These are phyloP conservation scores for Drosophila guanche DNA, from an alignment of 1,140 invertebrate species.

Conservation along the genomic window DNA sequence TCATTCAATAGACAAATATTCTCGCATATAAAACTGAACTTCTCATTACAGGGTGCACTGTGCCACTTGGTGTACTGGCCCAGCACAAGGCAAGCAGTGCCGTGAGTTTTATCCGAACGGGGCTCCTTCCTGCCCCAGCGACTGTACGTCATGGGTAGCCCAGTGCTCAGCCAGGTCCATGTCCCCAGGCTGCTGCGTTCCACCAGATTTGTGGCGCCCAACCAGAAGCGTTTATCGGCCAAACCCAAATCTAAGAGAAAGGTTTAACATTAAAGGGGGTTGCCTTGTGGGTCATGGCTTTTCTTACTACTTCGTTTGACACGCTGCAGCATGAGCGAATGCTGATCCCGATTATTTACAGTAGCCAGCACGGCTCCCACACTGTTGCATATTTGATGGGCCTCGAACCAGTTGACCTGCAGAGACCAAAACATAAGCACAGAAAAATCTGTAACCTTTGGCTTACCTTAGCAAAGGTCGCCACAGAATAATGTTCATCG, in stretches of 20 bases:
- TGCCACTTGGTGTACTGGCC: constrained; percentile 40
- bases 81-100: constrained; percentile 39
- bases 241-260: constrained; percentile 16
- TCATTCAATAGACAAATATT: constrained; percentile 20
- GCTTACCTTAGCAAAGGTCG: constrained; percentile 36
- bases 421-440: background rate
- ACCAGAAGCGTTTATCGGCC: constrained; percentile 46
- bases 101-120: background rate
- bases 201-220: constrained; percentile 53
- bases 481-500: constrained; percentile 38
- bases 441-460: background rate
- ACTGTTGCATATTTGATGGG: constrained; percentile 46
- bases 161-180: constrained; percentile 58
- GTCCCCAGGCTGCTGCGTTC: background rate
- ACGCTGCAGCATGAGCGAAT: constrained; percentile 36
- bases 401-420: constrained; percentile 55
- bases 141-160: constrained; percentile 49
- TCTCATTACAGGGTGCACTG: constrained; percentile 33
- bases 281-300: background rate
- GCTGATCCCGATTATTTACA: constrained; percentile 32
- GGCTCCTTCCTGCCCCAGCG: constrained; percentile 47
- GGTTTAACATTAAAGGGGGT: background rate
- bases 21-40: constrained; percentile 56
- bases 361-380: constrained; percentile 46
- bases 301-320: constrained; percentile 25